A percentile compares a stretch with the other conserved stretches of the same genome.
Conservation (phyloP, 2,888 invertebrate genomes). For the Didymodactylos carnosus region DNA sequence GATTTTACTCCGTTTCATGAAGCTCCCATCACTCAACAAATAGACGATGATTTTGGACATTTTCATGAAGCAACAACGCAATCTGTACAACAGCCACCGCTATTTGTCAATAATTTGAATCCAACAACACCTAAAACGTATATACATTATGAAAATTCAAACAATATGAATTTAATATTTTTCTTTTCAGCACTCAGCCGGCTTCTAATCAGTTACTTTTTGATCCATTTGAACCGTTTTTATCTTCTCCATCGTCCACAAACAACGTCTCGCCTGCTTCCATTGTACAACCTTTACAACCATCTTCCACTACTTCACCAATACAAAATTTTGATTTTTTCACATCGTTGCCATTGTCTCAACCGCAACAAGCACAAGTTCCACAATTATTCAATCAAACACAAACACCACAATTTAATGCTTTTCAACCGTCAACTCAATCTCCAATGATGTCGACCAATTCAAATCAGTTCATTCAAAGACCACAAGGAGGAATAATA, state of each 20-base stretch:
- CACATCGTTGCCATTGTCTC: neutral
- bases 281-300: neutral
- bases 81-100: neutral
- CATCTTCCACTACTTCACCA: neutral
- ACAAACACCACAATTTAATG: neutral
- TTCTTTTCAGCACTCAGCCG: no score
- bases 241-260: neutral
- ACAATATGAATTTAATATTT: no score
- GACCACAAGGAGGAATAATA: no score
- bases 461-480: no score
- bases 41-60: conserved; percentile 1
- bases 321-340: neutral
- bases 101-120: neutral
- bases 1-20: neutral
- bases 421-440: no score
- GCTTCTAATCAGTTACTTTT: no score
- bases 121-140: no score
- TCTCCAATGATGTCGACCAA: neutral
- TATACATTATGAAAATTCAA: no score
- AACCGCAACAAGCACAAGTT: neutral
- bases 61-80: neutral
- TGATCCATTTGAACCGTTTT: neutral
- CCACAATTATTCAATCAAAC: neutral
- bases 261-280: neutral
- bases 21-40: neutral